Evolutionary conservation across 2,113 vertebrate genomes (phyloP), one percentile per base, ranked within the genome.

Genomic region (Plecotus auritus): DNA sequence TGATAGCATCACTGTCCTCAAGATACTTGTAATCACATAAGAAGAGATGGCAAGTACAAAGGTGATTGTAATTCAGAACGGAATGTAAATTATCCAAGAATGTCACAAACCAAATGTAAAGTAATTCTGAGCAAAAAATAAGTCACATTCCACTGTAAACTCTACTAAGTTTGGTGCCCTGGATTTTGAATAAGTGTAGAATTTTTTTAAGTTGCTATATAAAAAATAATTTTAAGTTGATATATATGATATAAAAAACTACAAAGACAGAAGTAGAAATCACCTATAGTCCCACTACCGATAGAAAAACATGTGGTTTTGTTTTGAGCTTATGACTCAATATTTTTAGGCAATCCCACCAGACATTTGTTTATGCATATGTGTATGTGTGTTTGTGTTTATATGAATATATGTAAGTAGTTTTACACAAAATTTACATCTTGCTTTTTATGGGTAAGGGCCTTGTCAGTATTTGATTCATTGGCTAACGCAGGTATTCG

Each of bases 191-290:
- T 45, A 81, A 51, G 35, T 66, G 3, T 51, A 89, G 51, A 16
- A 49, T 11, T n/a, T 85, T 90, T 82, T n/a, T 9, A 72, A 45
- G 20, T 56, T n/a, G 16, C 28, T 51, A 12, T 49, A 12, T 45
- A 2, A 61, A 72, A 81, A 94, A 32, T 49, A 54, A 90, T 70
- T 90, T n/a, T 59, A 59, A 59, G 9, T 51, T 69, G 10, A 3
- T 70, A 42, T 47, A 0, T 4, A 28, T 1, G 20, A 73, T 28
- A 88, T 70, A 86, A 73, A 69, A 69, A 70, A 45, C 20, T 42
- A 69, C 14, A 78, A 45, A 88, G 40, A 11, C n/a, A 82, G 28
- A 95, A 93, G 61, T 74, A 35, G 42, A 96, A 92, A 84, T 87
- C 17, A 82, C 8, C 51, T 91, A 77, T 9, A 26, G 20, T 54